phyloP scores from a whole-genome alignment of 2,113 vertebrate species.

The Gasterosteus aculeatus region DNA sequence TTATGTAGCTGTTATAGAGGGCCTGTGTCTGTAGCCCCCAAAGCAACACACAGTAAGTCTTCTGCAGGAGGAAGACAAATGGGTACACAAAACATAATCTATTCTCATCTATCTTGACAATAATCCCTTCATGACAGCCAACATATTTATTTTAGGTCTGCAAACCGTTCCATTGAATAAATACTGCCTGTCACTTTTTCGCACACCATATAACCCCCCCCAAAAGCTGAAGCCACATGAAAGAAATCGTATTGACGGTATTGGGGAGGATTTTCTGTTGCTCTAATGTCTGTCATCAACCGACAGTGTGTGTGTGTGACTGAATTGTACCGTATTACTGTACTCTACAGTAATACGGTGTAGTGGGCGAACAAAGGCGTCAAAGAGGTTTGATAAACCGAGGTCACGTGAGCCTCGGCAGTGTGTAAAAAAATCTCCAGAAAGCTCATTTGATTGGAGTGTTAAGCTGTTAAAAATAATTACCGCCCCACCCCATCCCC shows the following conservation, averaged over 20 bases:
- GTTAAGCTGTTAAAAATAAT: constrained; percentile 92
- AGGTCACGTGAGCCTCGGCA: constrained; percentile 82
- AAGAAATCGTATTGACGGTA: neutral
- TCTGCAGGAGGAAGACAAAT: constrained; percentile 43
- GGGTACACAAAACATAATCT: constrained; percentile 34
- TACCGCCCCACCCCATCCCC: too few species aligned
- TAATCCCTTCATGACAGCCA: constrained; percentile 37
- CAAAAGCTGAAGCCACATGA: constrained; percentile 16
- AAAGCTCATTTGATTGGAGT: constrained; percentile 86
- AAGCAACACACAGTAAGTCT: too few species aligned
- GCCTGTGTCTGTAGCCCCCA: neutral
- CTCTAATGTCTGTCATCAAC: constrained; percentile 35
- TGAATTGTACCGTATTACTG: constrained; percentile 11
- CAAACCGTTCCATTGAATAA: constrained; percentile 37
- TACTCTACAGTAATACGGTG: too few species aligned
- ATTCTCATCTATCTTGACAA: constrained; percentile 41
- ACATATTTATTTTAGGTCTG: constrained; percentile 33
- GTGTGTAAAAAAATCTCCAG: constrained; percentile 77
- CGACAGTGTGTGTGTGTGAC: constrained; percentile 34
- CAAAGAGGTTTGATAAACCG: constrained; percentile 72
- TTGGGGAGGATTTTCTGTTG: neutral
- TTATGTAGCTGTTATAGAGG: neutral
- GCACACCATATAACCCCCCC: neutral
- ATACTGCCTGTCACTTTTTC: constrained; percentile 9
- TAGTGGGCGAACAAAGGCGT: constrained; percentile 83